phyloP scores from a whole-genome alignment of 2,113 vertebrate genomes.

The Eulacestoma nigropectus region DNA sequence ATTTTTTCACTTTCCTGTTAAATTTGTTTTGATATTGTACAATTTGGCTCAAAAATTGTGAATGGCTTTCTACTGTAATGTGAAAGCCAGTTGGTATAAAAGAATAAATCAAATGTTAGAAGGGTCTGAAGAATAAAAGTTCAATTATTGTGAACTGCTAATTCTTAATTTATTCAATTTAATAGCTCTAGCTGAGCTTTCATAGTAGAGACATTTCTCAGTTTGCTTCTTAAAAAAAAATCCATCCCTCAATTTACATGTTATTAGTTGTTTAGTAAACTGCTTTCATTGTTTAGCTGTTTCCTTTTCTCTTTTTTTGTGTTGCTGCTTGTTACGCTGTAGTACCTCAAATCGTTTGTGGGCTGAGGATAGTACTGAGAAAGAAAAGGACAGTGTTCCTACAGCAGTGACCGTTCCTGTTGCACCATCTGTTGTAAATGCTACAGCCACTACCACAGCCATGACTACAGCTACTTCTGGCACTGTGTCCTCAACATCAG shows the following conservation, averaged over 20 bases:
- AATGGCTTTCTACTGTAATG: conserved; percentile 33
- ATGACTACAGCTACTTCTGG: conserved; percentile 86
- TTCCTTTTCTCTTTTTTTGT: conserved; percentile 82
- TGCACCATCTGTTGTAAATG: conserved; percentile 92
- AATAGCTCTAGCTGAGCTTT: conserved; percentile 55
- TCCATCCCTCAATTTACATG: conserved; percentile 70
- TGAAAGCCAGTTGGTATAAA: conserved; percentile 29
- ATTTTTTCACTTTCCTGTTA: conserved; percentile 69
- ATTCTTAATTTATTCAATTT: conserved; percentile 27
- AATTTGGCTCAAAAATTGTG: conserved; percentile 44
- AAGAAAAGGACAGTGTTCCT: conserved; percentile 90
- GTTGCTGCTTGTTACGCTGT: conserved; percentile 75
- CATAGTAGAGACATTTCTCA: conserved; percentile 41
- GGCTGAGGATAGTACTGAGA: conserved; percentile 93
- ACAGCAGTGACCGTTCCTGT: conserved; percentile 92
- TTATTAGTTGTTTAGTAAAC: conserved; percentile 72
- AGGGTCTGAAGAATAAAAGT: neutral
- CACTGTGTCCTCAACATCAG: conserved; percentile 85
- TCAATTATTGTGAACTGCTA: conserved; percentile 17
- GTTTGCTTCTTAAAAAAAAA: conserved; percentile 67
- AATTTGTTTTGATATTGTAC: conserved; percentile 12
- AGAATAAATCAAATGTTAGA: neutral
- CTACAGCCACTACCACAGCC: conserved; percentile 85
- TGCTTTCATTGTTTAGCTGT: conserved; percentile 82
- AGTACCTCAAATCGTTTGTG: conserved; percentile 89